Base-by-base conservation (phyloP, 2,797 vertebrate species). In the Neosalanx taihuensis region DNA sequence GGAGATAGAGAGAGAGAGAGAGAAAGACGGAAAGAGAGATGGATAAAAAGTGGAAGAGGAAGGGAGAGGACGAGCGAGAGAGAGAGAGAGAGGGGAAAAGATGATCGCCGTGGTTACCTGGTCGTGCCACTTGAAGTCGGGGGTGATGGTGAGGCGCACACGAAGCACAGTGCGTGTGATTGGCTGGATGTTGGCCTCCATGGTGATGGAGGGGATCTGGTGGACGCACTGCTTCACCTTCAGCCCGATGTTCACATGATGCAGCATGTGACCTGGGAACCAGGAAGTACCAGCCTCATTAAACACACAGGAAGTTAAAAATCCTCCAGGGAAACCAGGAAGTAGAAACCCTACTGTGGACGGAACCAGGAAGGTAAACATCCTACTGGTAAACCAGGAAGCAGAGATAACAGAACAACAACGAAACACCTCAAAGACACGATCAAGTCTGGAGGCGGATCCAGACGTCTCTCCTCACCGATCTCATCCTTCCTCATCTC, bases 401-500 rank as follows among this genome's bases (percentile, higher is more conserved):
- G 37, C 2, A 41, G 37, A 41, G n/a, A n/a, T n/a, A n/a, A 6
- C 35, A 37, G 4, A 37, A 7, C 35, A 37, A 37, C 35, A 37
- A 7, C 5, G 9, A 1, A 37, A 37, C 46, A 17, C 35, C 33
- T 49, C 37, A 12, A 12, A 37, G 6, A 37, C 35, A 37, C 35
- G 9, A 37, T 37, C 4, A 6, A 53, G 18, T n/a, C 15, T 6
- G 3, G 51, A 53, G 17, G 51, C 37, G 10, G 37, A 1, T 13
- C 5, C 6, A n/a, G 10, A 51, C 3, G 13, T n/a, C n/a, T 26
- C 12, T 62, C 66, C 91, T 93, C 93, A 99, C 98, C 98, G 68
- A 99, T 99, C 90, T 99, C 98, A 79, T 99, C 97, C 88, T 98
- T 99, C 77, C 90, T 94, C 97, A 99, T 98, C 79, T 99, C 98